Evolutionary conservation across 2,113 vertebrate genomes (phyloP), one percentile per base, ranked within the genome.

Genomic region (Oreochromis niloticus): DNA sequence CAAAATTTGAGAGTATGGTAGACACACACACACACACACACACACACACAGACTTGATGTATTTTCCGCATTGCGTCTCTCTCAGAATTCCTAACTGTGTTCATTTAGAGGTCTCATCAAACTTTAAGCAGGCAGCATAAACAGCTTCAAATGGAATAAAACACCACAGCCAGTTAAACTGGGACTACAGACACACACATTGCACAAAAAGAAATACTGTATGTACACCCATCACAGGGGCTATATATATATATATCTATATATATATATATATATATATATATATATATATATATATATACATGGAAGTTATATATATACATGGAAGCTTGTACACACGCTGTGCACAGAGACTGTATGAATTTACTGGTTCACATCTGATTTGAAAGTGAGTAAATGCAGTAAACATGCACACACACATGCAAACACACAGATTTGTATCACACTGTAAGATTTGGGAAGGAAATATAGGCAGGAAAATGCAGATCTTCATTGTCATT

Each of bases 51-150:
- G 10, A 86, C 57, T 14, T 79, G 85, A 86, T 89, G 55, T 83
- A 66, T 95, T 95, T 94, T 94, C 91, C 87, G 92, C 95, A 95
- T 63, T 93, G 94, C 92, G 93, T 85, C 91, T 92, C 80, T 84
- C 82, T 85, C 83, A 46, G 81, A 93, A 93, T 83, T 93, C 88
- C 88, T 92, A 91, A 89, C 91, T 90, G 89, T 87, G 89, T 92
- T 95, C 89, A 91, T 93, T 94, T 92, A 93, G 89, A 93, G 90
- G 88, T 91, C 93, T 94, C 94, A 95, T 95, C 93, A 95, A 95
- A 94, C 90, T 95, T 95, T 95, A 95, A 95, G 83, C 90, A 93
- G 85, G 89, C 91, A 87, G 93, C 89, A 88, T 93, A 93, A 93
- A 93, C 92, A 93, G 90, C 92, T 92, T 95, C 90, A 92, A 93